Percentiles rank a stretch among this genome's conserved stretches.
phyloP scores from a whole-genome alignment of 2,888 invertebrate species.

The Drosophila anomelani region DNA sequence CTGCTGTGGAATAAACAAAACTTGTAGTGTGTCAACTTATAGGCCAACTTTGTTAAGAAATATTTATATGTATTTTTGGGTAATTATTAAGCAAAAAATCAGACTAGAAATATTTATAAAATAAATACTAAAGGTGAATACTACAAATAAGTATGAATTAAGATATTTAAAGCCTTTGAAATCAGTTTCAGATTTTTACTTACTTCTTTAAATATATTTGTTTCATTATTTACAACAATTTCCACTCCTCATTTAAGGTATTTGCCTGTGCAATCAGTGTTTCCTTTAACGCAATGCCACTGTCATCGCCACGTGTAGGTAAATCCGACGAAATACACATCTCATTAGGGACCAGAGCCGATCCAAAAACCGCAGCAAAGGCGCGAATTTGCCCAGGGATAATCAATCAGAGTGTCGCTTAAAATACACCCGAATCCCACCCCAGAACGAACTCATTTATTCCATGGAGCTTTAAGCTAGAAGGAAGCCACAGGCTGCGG shows the following conservation, averaged over 20 bases:
- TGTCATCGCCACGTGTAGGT: conserved; percentile 11
- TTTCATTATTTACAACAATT: background rate
- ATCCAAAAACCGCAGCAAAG: conserved; percentile 24
- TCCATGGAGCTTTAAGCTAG: conserved; percentile 30
- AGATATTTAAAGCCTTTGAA: background rate
- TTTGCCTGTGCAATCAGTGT: background rate
- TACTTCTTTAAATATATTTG: background rate
- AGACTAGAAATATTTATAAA: background rate
- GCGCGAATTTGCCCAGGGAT: conserved; percentile 29
- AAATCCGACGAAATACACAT: conserved; percentile 9
- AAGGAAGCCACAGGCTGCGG: conserved; percentile 36
- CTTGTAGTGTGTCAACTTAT: background rate
- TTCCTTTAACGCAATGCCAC: background rate
- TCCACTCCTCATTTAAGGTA: background rate
- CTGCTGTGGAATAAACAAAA: conserved; percentile 1
- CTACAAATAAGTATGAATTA: background rate
- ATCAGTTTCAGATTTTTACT: rapidly evolving
- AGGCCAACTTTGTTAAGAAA: background rate
- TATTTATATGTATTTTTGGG: background rate
- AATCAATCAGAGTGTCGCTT: conserved; percentile 60
- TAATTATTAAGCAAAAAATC: background rate
- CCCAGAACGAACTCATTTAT: conserved; percentile 4
- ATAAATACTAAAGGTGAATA: background rate
- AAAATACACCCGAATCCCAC: background rate
- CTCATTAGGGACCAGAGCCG: conserved; percentile 23